Evolutionary conservation across 2,797 vertebrate species (phyloP), one percentile per base, ranked within the genome.

Genomic region (Erethizon dorsatum): DNA sequence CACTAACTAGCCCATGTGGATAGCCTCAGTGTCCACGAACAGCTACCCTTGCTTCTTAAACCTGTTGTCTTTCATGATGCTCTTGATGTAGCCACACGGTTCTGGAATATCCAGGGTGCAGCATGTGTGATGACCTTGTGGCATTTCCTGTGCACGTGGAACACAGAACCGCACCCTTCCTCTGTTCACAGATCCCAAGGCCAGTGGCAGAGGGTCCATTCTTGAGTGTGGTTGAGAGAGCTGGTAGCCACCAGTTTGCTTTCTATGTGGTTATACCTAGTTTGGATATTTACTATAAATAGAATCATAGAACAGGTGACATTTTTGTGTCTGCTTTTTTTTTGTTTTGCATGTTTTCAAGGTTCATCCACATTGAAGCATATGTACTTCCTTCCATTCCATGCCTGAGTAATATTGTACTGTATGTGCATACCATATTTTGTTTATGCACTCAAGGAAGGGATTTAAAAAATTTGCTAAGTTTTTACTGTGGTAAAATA

Each of bases 21-120:
- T 99, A 59, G 99, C 99, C 98, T 99, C 99, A 0, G 99, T 99
- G 1, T 99, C 99, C 24, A 99, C 99, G 97, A 99, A 99, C 61
- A 99, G 98, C 97, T 99, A 99, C 0, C 99, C 99, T 97, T 99
- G 99, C 95, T 99, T 99, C 99, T 99, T 99, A 98, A 99, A 99
- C 67, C 99, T 98, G 98, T 99, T 99, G 92, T 99, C 99, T 99
- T 99, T 99, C 83, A 99, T 99, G n/a, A 99, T 99, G 83, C 99
- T 99, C 97, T 99, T 99, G 97, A 99, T 99, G 99, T 99, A 99
- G 0, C 99, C 99, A 97, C 99, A 99, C 6, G 99, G 98, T 98
- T 99, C 99, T 20, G 99, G 99, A 37, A 99, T 99, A 98, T 99
- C 99, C 61, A 99, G 98, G 86, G 99, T 99, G 69, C 99, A 98